These are phyloP conservation scores for Gymnodraco acuticeps DNA, from an alignment of 2,797 vertebrate genomes.

Conservation along the genomic window DNA sequence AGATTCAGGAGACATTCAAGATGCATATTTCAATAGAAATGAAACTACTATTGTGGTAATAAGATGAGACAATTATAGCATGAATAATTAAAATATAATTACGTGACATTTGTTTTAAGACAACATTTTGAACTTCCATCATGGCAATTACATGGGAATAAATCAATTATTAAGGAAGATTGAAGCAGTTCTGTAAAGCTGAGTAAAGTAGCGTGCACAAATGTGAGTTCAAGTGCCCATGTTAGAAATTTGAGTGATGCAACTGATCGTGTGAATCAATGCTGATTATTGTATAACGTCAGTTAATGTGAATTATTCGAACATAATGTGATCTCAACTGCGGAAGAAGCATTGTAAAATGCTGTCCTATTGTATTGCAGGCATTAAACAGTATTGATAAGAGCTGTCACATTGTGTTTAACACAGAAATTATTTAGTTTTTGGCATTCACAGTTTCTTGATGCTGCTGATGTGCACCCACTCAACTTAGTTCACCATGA, in stretches of 20 bases:
- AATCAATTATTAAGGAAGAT: background rate
- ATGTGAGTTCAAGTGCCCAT: background rate
- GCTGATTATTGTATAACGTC: constrained; percentile 34
- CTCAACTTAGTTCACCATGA: constrained; percentile 54
- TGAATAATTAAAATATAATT: background rate
- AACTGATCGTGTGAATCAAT: background rate
- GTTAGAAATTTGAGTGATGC: background rate
- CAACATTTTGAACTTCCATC: background rate
- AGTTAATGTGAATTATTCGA: constrained; percentile 19
- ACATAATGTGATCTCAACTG: constrained; percentile 25
- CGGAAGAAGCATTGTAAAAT: constrained; percentile 17
- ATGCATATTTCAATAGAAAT: background rate
- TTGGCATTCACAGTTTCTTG: constrained; percentile 30
- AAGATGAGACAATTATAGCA: background rate
- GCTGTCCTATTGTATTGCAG: constrained; percentile 23
- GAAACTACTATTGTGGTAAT: background rate
- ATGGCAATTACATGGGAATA: background rate
- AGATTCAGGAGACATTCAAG: background rate
- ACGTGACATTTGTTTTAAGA: background rate
- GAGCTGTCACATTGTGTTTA: constrained; percentile 54
- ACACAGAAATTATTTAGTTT: constrained; percentile 9
- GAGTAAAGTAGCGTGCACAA: background rate
- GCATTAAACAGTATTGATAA: constrained; percentile 25
- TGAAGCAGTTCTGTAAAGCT: background rate
- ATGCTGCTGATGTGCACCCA: constrained; percentile 41